Base-by-base conservation (phyloP, 1,140 invertebrate genomes). In the Littorina saxatilis region DNA sequence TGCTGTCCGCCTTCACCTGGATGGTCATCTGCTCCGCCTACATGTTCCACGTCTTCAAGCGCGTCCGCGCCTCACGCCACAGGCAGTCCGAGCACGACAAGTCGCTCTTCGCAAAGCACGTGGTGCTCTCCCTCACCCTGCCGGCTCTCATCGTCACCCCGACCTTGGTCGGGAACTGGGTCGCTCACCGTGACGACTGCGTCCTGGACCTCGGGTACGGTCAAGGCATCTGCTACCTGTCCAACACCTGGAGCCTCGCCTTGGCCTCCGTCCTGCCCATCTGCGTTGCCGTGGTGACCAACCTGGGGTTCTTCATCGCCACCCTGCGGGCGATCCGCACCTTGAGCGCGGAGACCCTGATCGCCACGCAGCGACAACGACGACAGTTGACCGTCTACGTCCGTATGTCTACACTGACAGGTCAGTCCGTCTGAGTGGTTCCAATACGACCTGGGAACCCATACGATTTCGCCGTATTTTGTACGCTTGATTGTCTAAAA, bases 351-450 rank as follows among this genome's bases (percentile, higher is more conserved):
- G 27, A 72, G 37, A 32, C n/a, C 37, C 20, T 11, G 35, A 43
- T 20, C 27, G 68, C 23, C 35, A 43, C 39, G 37, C 68, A n/a
- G 15, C 68, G 35, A 11, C 35, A 50, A 17, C 73, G 40, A 29
- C 40, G 70, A 1, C 58, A 70, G 63, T 13, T 80, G 37, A 47
- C 37, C 58, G 84, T 94, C 13, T 94, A 94, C 88, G 82, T 93
- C 17, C 94, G 94, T 79, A 86, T 94, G 4, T 92, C 91, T 7
- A 83, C 92, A 0, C 92, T 94, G n/a, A 93, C 94, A 91, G 61
- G 61, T 63, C 7, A 27, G 15, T 61, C 17, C 23, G 15, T 0
- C 20, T 7, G 20, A 50, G 47, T 7, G 47, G 7, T 50, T 7
- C 9, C 9, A 20, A 11, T 50, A 11, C 9, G 47, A 20, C 9